These are phyloP conservation scores for Paedocypris micromegethes DNA, from an alignment of 2,797 vertebrate genomes.

Conservation along the genomic window DNA sequence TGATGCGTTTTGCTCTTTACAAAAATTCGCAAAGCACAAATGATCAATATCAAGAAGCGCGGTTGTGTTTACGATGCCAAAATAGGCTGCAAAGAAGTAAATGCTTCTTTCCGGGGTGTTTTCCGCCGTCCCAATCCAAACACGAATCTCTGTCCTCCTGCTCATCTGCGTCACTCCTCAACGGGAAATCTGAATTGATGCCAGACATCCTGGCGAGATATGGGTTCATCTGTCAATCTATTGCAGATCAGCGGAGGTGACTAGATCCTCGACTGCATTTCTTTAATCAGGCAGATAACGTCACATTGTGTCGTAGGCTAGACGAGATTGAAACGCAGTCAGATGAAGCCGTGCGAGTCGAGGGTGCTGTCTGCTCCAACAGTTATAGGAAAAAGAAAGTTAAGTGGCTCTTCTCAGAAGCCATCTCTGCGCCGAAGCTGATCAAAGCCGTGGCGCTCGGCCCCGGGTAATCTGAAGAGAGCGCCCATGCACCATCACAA, in stretches of 20 bases:
- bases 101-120: neutral
- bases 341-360: conserved; percentile 51
- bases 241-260: conserved; percentile 44
- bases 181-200: conserved; percentile 7
- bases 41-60: conserved; percentile 13
- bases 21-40: neutral
- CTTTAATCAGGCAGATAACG: conserved; percentile 48
- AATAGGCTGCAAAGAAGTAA: neutral
- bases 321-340: conserved; percentile 70
- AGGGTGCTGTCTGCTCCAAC: conserved; percentile 55
- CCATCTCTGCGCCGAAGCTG: conserved; percentile 66
- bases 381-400: conserved; percentile 51
- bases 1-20: conserved; percentile 3
- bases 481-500: conserved; percentile 50
- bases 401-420: conserved; percentile 67
- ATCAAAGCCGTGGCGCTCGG: conserved; percentile 70
- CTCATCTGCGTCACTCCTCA: conserved; percentile 14
- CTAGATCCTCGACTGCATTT: conserved; percentile 44
- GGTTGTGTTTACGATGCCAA: neutral
- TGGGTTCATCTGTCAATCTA: conserved; percentile 19
- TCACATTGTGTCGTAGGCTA: conserved; percentile 59
- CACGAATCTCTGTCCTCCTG: neutral
- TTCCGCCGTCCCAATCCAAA: neutral
- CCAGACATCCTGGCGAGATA: conserved; percentile 8
- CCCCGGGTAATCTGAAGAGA: conserved; percentile 60